A percentile compares a stretch with the other conserved stretches of the same genome.
phyloP scores from a whole-genome alignment of 2,888 invertebrate species.

The Psococerastis gibbosa region DNA sequence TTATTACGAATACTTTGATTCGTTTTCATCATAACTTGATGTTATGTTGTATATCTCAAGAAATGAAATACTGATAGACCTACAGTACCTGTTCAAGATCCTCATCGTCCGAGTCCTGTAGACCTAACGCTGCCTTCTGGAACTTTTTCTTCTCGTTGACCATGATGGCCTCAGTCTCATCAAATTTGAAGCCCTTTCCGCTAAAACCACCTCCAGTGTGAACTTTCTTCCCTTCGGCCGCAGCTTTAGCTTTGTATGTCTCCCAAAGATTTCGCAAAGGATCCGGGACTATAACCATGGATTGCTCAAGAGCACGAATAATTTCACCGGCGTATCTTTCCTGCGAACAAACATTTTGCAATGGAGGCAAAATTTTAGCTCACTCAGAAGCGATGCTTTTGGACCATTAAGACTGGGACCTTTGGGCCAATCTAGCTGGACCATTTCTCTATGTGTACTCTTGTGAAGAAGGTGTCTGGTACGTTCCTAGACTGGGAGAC shows the following conservation, averaged over 20 bases:
- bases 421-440: too few relatives aligned
- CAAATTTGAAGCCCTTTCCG: conserved; percentile 95
- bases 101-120: conserved; percentile 94
- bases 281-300: conserved; percentile 54
- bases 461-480: too few relatives aligned
- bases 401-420: too few relatives aligned
- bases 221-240: conserved; percentile 66
- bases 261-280: conserved; percentile 69
- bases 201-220: conserved; percentile 87
- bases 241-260: conserved; percentile 71
- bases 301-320: conserved; percentile 74
- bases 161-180: conserved; percentile 92
- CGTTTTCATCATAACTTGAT: too few relatives aligned
- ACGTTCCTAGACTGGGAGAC: too few relatives aligned
- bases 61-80: too few relatives aligned
- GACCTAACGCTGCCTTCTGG: conserved; percentile 84
- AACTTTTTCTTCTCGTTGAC: conserved; percentile 92
- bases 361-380: too few relatives aligned
- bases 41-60: too few relatives aligned
- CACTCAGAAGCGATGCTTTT: too few relatives aligned
- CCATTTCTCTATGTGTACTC: too few relatives aligned
- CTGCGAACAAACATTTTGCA: too few relatives aligned
- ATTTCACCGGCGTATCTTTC: conserved; percentile 87
- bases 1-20: too few relatives aligned
- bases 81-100: conserved; percentile 59